These are phyloP conservation scores for Orius insidiosus DNA, from an alignment of 1,140 invertebrate genomes.

Conservation along the genomic window DNA sequence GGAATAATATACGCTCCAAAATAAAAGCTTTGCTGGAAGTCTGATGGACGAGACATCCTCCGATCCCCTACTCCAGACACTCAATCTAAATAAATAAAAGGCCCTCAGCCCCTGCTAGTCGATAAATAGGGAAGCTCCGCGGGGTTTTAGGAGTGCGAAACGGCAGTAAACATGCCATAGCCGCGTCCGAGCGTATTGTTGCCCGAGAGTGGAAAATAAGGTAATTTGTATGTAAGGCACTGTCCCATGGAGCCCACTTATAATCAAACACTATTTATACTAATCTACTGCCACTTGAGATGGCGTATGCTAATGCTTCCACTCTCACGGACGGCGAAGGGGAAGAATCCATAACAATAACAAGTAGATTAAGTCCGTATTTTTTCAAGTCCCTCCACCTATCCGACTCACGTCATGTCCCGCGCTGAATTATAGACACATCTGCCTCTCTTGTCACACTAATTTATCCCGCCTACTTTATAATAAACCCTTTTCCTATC, in stretches of 20 bases:
- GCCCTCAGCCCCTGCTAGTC: too few species aligned
- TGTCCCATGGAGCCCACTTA: neutral
- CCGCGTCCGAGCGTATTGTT: too few species aligned
- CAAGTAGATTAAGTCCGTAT: slow-evolving; percentile 7
- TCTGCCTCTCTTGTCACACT: neutral
- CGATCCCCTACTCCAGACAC: too few species aligned
- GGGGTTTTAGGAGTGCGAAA: too few species aligned
- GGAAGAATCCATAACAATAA: neutral
- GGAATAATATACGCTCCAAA: too few species aligned
- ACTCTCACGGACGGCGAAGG: neutral
- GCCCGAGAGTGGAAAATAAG: slow-evolving; percentile 1
- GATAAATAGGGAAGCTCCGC: too few species aligned
- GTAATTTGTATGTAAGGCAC: slow-evolving; percentile 6
- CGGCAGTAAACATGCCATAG: too few species aligned
- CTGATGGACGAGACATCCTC: too few species aligned
- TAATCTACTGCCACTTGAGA: slow-evolving; percentile 2
- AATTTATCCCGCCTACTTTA: neutral
- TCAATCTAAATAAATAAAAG: too few species aligned
- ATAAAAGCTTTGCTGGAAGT: too few species aligned
- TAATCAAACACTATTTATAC: slow-evolving; percentile 5
- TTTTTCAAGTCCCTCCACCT: neutral
- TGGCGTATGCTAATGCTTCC: neutral
- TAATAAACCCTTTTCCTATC: neutral
- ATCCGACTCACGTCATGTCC: neutral
- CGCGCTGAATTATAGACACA: neutral